Evolutionary conservation across 2,888 invertebrate species (phyloP), one percentile per base, ranked within the genome.

Genomic region (Serripes groenlandicus): DNA sequence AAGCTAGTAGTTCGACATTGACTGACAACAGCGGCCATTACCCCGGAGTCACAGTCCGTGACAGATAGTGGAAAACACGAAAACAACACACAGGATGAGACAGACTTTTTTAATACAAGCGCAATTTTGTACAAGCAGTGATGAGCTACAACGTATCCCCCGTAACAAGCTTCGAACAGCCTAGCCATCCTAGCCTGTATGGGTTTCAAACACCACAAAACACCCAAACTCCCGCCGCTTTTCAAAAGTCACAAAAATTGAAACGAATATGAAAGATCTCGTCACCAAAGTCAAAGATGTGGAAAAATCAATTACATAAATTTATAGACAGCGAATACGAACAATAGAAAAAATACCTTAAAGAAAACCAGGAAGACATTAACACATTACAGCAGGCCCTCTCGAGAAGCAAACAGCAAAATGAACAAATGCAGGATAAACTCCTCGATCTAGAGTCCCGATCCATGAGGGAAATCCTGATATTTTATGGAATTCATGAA

Each of bases 401-500:
- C 15, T 9, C 15, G 34, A 21, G 34, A 32, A 26, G 3, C 11
- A 35, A 32, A 32, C 9, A 30, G 3, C 32, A 64, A 64, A 64
- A 34, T 21, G 34, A 64, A 64, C n/a, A n/a, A n/a, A n/a, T 28
- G n/a, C 26, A 58, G 15, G 28, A 28, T 28, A n/a, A 58, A 26
- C 23, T 28, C 23, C 3, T 26, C 5, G n/a, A 23, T 28, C 23
- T 1, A 7, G 2, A 28, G 28, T 2, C 7, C 34, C 30, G 71
- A 35, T 71, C 71, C 21, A 71, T 71, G 71, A 54, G 71, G 9
- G 71, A 71, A 23, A 71, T 56, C 23, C 34, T 71, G 1, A 56
- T 71, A 23, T 71, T 56, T 11, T 71, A 58, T 35, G 58, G 58
- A 18, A n/a, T 58, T 15, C 58, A 30, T 2, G 64, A 64, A n/a